phyloP scores from a whole-genome alignment of 2,888 invertebrate species.

The Bellardia bayeri region DNA sequence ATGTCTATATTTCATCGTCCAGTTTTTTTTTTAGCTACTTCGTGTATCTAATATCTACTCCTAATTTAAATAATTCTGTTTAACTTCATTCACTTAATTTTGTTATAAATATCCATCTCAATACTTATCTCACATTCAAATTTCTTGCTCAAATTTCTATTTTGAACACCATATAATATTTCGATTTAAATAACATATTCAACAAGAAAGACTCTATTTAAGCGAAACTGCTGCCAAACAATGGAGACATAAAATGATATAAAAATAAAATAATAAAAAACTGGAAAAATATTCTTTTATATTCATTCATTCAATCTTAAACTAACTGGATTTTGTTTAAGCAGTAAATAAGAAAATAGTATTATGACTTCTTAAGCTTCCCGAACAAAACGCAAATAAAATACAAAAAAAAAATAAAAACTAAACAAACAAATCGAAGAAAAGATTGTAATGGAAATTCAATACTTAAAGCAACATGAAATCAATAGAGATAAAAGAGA shows the following conservation, averaged over 20 bases:
- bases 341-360: conserved; percentile 27
- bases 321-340: conserved; percentile 54
- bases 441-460: conserved; percentile 34
- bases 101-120: background rate
- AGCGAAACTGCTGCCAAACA: conserved; percentile 11
- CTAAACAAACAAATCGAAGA: conserved; percentile 11
- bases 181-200: background rate
- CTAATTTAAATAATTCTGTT: background rate
- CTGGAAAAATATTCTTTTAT: conserved; percentile 31
- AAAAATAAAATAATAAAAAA: conserved; percentile 33
- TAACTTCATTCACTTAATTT: background rate
- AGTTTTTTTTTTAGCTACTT: too few species aligned
- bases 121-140: background rate
- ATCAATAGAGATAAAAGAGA: conserved; percentile 18
- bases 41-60: too few species aligned
- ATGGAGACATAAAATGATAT: conserved; percentile 8
- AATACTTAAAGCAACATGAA: conserved; percentile 32
- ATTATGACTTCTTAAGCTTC: conserved; percentile 40
- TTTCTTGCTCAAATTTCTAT: background rate
- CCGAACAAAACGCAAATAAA: background rate
- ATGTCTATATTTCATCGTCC: too few species aligned
- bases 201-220: background rate
- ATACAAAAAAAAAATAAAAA: conserved; percentile 1
- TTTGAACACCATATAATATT: background rate
- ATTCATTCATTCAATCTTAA: conserved; percentile 2